Evolutionary conservation across 2,113 vertebrate genomes (phyloP).

Genomic region (Melospiza melodia): DNA sequence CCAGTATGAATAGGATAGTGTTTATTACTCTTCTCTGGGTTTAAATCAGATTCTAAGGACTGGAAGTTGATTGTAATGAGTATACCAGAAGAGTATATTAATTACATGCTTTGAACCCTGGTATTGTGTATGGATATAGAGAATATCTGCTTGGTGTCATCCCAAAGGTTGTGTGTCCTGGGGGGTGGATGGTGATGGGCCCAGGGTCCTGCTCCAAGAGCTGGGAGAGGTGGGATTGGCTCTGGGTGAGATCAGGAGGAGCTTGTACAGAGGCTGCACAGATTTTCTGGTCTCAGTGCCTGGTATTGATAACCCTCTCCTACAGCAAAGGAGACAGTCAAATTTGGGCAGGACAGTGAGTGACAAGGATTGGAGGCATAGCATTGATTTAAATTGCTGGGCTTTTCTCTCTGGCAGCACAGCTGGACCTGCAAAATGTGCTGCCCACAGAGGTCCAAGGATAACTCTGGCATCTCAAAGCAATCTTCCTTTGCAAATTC

Average conservation of each 20-base stretch:
- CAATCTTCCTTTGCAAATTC: not conserved
- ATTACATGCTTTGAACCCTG: no score
- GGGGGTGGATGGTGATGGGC: not conserved
- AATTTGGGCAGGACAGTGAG: not conserved
- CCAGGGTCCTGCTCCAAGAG: rapidly evolving
- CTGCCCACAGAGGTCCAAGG: not conserved
- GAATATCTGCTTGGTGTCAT: not conserved
- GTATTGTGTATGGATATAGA: not conserved
- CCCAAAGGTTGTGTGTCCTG: not conserved
- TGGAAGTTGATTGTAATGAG: no score
- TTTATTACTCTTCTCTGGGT: no score
- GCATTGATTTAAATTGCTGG: not conserved
- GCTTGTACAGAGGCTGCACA: not conserved
- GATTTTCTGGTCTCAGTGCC: not conserved
- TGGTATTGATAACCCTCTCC: not conserved
- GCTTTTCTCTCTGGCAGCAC: not conserved
- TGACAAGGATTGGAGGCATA: not conserved
- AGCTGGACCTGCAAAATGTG: not conserved
- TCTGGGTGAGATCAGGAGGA: not conserved
- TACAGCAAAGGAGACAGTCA: not conserved
- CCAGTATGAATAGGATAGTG: no score
- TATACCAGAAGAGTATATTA: no score
- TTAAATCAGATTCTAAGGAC: no score
- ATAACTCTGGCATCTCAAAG: not conserved
- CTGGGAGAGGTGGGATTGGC: no score